Conservation (phyloP, 2,888 invertebrate genomes). For the Trisateles emortualis region DNA sequence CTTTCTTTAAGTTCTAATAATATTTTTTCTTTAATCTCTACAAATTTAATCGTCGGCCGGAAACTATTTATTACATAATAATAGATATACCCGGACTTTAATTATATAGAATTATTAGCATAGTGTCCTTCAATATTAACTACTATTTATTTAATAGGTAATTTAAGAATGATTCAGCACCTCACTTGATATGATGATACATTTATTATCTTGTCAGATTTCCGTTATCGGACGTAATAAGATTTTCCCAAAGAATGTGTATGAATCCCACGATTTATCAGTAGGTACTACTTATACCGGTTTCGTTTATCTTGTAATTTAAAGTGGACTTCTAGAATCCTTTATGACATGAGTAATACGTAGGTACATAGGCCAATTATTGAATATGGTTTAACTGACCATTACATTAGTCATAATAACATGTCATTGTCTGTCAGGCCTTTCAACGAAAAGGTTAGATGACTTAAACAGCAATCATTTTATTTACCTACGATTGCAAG, state of each 20-base stretch:
- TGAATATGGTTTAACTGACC: constrained; percentile 33
- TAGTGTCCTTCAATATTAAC: neutral
- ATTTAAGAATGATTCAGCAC: neutral
- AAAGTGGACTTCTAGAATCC: constrained; percentile 24
- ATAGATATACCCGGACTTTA: neutral
- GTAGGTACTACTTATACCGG: neutral
- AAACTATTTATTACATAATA: too few relatives aligned
- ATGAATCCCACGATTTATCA: constrained; percentile 15
- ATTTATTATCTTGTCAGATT: neutral
- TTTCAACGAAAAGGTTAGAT: constrained; percentile 43
- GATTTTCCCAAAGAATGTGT: constrained; percentile 1
- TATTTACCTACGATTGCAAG: constrained; percentile 26
- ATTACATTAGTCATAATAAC: constrained; percentile 46
- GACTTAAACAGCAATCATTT: constrained; percentile 40
- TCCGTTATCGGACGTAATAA: neutral
- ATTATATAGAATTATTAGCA: neutral
- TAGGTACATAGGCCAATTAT: constrained; percentile 12
- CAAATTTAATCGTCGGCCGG: too few relatives aligned
- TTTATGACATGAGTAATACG: constrained; percentile 32
- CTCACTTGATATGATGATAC: neutral
- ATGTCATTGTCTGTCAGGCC: constrained; percentile 37
- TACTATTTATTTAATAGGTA: neutral
- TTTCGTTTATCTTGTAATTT: neutral
- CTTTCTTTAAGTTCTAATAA: too few relatives aligned
- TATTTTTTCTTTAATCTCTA: too few relatives aligned